Evolutionary conservation across 2,113 vertebrate species (phyloP), one percentile per base, ranked within the genome.

Genomic region (Sminthopsis crassicaudata): DNA sequence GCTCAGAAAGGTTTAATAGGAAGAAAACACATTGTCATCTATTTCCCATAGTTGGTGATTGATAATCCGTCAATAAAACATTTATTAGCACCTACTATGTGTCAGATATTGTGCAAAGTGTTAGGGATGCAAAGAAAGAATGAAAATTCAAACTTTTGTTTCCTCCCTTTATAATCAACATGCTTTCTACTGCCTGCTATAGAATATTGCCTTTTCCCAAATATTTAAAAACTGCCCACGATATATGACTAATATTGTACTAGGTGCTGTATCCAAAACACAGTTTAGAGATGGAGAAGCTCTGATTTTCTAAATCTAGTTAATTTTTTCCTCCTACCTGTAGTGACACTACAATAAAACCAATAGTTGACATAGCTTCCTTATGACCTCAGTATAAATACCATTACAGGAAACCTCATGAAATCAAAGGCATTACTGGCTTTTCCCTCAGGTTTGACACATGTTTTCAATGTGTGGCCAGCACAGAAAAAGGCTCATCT

Each of bases 241-340:
- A 25, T 53, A 91, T 30, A 1, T 48, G 57, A 91, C 10, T 67
- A 42, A 12, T 90, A 54, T 92, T 95, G 96, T 94, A 6, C 25
- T 91, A 54, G 52, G 27, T 92, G 26, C 0, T 11, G 4, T 91
- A 54, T 27, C 55, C 36, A 23, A 51, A 95, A 92, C 50, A 42
- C 7, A 67, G 2, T 50, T 11, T 36, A 25, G 53, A 93, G 60
- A 12, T 14, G 36, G 27, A 36, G 30, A 36, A 67, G 11, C 11
- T 67, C 57, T 67, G 60, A 36, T 30, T 67, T 57, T 67, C 27
- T 67, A 67, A 36, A 30, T 0, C 60, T 36, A 67, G 27, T 30
- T 36, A 67, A 27, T 36, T 36, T 67, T 67, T 30, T 12, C 11
- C 27, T 16, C 60, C 60, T 67, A 36, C 14, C 27, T 60, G 27